phyloP scores from a whole-genome alignment of 2,113 vertebrate genomes.

The Carassius gibelio region DNA sequence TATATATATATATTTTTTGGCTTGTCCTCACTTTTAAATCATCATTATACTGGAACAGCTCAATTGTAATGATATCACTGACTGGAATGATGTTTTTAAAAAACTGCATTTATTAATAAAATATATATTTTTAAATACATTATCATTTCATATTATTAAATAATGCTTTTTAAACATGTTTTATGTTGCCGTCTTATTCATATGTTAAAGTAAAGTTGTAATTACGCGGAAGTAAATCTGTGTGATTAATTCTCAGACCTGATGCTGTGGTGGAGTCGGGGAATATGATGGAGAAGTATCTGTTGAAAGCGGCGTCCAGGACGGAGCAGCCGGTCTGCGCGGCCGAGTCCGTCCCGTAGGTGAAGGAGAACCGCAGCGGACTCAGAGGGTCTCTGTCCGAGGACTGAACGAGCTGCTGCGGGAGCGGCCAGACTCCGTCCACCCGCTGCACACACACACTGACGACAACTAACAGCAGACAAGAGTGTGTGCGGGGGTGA shows the following conservation, averaged over 20 bases:
- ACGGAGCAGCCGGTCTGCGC: slow-evolving; percentile 78
- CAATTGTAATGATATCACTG: too few species aligned
- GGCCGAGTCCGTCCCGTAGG: slow-evolving; percentile 68
- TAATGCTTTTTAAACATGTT: not conserved
- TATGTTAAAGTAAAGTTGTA: not conserved
- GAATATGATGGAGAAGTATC: slow-evolving; percentile 82
- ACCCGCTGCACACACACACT: not conserved
- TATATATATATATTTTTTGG: too few species aligned
- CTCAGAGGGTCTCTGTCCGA: slow-evolving; percentile 66
- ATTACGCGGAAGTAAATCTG: not conserved
- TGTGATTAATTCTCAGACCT: not conserved
- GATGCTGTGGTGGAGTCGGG: slow-evolving; percentile 61
- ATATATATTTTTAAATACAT: too few species aligned
- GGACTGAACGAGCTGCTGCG: slow-evolving; percentile 67
- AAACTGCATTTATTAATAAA: too few species aligned
- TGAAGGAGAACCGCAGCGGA: slow-evolving; percentile 73
- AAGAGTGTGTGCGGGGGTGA: not conserved
- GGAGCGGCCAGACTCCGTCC: slow-evolving; percentile 79
- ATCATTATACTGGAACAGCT: too few species aligned
- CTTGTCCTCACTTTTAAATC: too few species aligned
- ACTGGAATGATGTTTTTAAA: too few species aligned
- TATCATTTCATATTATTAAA: not conserved
- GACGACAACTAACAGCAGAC: not conserved
- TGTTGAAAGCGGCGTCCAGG: slow-evolving; percentile 82
- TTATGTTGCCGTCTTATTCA: not conserved